A percentile compares a stretch with the other conserved stretches of the same genome.
These are phyloP conservation scores for Myanophis thanlyinensis DNA, from an alignment of 2,113 vertebrate genomes.

Conservation along the genomic window DNA sequence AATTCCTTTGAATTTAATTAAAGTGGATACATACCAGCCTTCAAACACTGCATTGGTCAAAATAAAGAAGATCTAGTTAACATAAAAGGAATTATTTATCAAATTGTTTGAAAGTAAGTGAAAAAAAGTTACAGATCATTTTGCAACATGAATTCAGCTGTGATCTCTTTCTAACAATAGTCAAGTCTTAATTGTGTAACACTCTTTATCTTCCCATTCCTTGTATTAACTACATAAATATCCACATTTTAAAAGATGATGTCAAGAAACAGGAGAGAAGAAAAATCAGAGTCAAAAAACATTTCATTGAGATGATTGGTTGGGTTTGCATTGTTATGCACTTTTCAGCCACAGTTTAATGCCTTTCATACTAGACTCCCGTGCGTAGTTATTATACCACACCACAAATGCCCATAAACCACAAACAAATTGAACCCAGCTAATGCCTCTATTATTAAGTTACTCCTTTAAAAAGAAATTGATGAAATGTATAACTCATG, in stretches of 20 bases:
- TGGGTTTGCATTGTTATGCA: not conserved
- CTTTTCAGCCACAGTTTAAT: not conserved
- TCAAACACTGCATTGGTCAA: not conserved
- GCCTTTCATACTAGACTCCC: not conserved
- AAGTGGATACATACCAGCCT: not conserved
- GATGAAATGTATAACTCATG: not conserved
- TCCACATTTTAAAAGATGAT: not conserved
- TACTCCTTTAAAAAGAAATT: not conserved
- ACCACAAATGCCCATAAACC: not conserved
- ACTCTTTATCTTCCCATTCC: not conserved
- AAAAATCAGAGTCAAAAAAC: not conserved
- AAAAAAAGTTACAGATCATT: not conserved
- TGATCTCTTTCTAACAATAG: not conserved
- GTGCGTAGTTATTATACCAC: not conserved
- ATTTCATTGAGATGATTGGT: not conserved
- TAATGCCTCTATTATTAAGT: not conserved
- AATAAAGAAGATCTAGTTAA: not conserved
- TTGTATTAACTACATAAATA: not conserved
- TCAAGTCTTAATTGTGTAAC: not conserved
- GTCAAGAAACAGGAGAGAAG: not conserved
- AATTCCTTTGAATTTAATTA: not conserved
- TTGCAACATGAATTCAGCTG: not conserved
- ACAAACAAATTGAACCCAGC: not conserved
- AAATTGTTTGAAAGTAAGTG: not conserved
- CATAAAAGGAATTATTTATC: not conserved